Evolutionary conservation across 2,888 invertebrate species (phyloP).

Genomic region (Dendrolimus pini): DNA sequence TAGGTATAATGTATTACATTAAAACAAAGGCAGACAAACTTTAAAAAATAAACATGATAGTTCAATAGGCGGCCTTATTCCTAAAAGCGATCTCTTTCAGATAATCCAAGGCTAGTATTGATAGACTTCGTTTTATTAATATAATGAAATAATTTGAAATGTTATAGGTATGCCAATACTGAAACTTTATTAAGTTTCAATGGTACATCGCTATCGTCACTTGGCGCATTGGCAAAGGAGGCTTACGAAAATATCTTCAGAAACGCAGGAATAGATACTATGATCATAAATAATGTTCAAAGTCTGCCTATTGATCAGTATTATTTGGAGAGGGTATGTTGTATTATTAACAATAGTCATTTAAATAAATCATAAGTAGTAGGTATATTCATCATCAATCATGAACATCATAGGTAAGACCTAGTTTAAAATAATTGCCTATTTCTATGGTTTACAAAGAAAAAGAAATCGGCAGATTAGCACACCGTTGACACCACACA

Average conservation of each 20-base stretch:
- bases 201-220: constrained; percentile 29
- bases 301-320: constrained; percentile 38
- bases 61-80: too few relatives aligned
- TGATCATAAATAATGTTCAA: constrained; percentile 38
- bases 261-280: constrained; percentile 23
- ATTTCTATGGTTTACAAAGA: too few relatives aligned
- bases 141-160: neutral
- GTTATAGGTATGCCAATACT: constrained; percentile 44
- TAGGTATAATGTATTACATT: too few relatives aligned
- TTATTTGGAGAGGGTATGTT: constrained; percentile 56
- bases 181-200: constrained; percentile 49
- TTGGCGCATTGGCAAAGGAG: constrained; percentile 37
- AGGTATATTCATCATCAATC: neutral
- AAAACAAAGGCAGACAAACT: too few relatives aligned
- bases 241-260: constrained; percentile 42
- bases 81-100: too few relatives aligned
- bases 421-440: neutral
- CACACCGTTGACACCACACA: too few relatives aligned
- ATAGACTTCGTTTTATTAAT: too few relatives aligned
- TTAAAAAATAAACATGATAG: too few relatives aligned
- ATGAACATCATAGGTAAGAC: neutral
- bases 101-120: too few relatives aligned
- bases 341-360: neutral
- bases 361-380: neutral
- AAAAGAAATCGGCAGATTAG: too few relatives aligned